Percentiles rank a stretch among this genome's conserved stretches.
Evolutionary conservation across 2,797 vertebrate genomes (phyloP).

Genomic region (Sphenopsis melanotis): DNA sequence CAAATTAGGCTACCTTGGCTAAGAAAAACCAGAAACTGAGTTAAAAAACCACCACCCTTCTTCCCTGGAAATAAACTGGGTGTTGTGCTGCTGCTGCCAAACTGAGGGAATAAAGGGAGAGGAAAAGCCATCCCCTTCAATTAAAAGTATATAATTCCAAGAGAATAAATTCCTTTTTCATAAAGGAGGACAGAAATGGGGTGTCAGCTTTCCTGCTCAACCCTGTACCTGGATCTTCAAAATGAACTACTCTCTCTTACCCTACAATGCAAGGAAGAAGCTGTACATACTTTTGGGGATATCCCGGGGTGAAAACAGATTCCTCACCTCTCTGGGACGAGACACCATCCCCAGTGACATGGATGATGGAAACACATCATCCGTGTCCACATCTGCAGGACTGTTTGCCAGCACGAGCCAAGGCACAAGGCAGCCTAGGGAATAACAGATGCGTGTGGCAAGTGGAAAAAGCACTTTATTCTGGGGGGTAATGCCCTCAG

Average conservation of each 20-base stretch:
- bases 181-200: not conserved
- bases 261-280: not conserved
- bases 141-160: not conserved
- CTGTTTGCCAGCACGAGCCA: not conserved
- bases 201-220: not conserved
- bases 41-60: not conserved
- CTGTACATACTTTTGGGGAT: not conserved
- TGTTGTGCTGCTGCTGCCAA: not conserved
- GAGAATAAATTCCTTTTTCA: not conserved
- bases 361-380: too few relatives aligned
- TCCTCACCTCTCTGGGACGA: not conserved
- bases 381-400: not conserved
- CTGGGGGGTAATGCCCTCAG: not conserved
- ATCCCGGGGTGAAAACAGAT: accelerated
- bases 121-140: not conserved
- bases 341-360: not conserved
- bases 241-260: not conserved
- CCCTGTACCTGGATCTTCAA: not conserved
- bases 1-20: not conserved
- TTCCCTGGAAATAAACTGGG: not conserved
- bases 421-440: not conserved
- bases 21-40: not conserved
- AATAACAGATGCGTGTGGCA: accelerated
- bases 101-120: not conserved
- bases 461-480: not conserved